These are phyloP conservation scores for Protula sp. DNA, from an alignment of 2,888 invertebrate genomes.

Conservation along the genomic window DNA sequence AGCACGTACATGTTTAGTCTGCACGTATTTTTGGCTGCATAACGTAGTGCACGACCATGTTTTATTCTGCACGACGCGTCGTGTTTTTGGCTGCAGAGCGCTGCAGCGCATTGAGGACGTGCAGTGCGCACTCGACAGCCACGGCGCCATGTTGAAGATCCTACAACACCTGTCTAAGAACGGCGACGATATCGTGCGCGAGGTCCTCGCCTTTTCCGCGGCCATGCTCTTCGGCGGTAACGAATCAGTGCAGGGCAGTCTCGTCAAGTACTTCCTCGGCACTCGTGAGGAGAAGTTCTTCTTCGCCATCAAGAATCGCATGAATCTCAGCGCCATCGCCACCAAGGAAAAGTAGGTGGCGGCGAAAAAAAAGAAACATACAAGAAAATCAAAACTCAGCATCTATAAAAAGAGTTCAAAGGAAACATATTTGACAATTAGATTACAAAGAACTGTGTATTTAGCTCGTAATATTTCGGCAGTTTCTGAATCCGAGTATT, in stretches of 20 bases:
- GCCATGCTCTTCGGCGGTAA: constrained; percentile 47
- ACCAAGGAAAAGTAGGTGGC: constrained; percentile 45
- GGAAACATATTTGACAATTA: no score
- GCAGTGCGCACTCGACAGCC: constrained; percentile 40
- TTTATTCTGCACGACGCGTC: no score
- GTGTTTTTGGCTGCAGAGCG: no score
- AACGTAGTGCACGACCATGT: no score
- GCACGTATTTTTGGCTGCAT: no score
- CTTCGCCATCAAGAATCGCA: constrained; percentile 44
- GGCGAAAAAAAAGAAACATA: no score
- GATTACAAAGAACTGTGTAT: no score
- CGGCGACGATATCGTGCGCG: constrained; percentile 40
- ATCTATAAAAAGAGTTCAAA: no score
- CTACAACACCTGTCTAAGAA: constrained; percentile 42
- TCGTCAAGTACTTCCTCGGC: constrained; percentile 35
- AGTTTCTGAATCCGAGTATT: no score
- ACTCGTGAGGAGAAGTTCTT: constrained; percentile 53
- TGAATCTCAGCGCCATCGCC: constrained; percentile 45
- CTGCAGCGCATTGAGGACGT: constrained; percentile 31
- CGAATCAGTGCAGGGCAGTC: constrained; percentile 37
- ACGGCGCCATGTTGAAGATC: constrained; percentile 37
- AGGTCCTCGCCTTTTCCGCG: constrained; percentile 44
- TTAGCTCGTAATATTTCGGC: no score
- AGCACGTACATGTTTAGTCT: no score
- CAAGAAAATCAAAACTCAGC: no score